Evolutionary conservation across 2,113 vertebrate species (phyloP), one percentile per base, ranked within the genome.

Genomic region (Serinus canaria): DNA sequence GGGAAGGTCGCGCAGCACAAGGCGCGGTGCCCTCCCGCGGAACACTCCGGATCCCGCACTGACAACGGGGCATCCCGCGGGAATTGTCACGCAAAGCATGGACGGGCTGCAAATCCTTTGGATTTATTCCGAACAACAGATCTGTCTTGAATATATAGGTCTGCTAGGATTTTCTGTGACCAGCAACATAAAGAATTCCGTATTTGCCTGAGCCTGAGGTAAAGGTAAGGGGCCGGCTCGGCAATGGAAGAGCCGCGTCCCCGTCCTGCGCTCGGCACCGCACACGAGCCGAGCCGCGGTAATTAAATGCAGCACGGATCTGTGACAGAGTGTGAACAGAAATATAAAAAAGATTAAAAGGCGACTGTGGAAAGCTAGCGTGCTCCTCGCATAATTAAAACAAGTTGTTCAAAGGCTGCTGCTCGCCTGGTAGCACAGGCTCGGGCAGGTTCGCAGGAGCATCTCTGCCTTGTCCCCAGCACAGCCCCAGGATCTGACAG

Each of bases 311-410:
- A 94, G 92, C 47, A 24, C 44, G 22, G 70, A 84, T 70, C 80
- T 75, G 89, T 23, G 85, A 96, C 94, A 92, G 6, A 94, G 92
- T 89, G 92, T 11, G 94, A 95, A 97, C 94, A 97, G 81, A 94
- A 92, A 86, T 69, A 94, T 81, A 92, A 95, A 95, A 90, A 60
- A 92, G 50, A 93, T 95, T 92, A 77, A 87, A 92, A 89, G 83
- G 86, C 1, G 72, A 47, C 92, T 92, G 96, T 67, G 94, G 94
- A 96, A 93, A 95, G 92, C 95, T 87, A 90, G 96, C 76, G 22
- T 94, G 89, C 91, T 95, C 92, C 85, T 96, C 80, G 43, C 84
- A 30, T 96, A 94, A 90, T 96, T 92, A 78, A 81, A 97, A 90
- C 94, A 92, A 97, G 75, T 90, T 70, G 85, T 70, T 78, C 91